A percentile compares a stretch with the other conserved stretches of the same genome.
phyloP scores from a whole-genome alignment of 1,140 invertebrate genomes.

The Euwallacea similis region DNA sequence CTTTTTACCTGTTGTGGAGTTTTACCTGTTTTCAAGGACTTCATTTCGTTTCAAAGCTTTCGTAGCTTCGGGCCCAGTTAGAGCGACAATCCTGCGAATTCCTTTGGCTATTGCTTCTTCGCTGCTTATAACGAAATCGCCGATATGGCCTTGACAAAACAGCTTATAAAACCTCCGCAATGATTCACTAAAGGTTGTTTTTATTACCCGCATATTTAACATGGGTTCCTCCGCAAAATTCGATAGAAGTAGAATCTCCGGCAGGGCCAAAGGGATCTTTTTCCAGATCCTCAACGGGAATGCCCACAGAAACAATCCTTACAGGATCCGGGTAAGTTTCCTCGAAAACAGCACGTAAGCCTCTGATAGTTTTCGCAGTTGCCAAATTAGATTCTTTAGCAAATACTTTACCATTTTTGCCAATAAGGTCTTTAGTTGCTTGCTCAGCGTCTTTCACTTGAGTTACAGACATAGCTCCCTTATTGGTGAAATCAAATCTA shows the following conservation, averaged over 20 bases:
- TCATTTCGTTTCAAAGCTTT: constrained; percentile 83
- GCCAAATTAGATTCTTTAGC: constrained; percentile 84
- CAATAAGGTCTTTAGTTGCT: constrained; percentile 76
- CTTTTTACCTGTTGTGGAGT: not conserved
- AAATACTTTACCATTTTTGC: constrained; percentile 81
- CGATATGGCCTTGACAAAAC: constrained; percentile 70
- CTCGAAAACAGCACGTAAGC: constrained; percentile 97
- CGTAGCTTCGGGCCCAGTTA: constrained; percentile 91
- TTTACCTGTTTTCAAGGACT: constrained; percentile 67
- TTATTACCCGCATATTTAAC: constrained; percentile 69
- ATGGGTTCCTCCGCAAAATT: constrained; percentile 99
- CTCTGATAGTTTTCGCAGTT: constrained; percentile 89
- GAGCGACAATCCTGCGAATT: constrained; percentile 93
- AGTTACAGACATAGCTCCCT: constrained; percentile 83
- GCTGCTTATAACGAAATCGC: constrained; percentile 91
- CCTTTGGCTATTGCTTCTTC: constrained; percentile 99
- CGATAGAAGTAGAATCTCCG: constrained; percentile 89
- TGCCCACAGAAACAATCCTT: constrained; percentile 88
- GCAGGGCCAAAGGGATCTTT: constrained; percentile 77
- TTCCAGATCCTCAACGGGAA: constrained; percentile 88
- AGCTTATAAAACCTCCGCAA: not conserved
- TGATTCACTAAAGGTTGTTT: too few relatives aligned
- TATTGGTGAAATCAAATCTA: constrained; percentile 94
- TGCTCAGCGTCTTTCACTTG: constrained; percentile 89
- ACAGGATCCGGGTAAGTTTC: constrained; percentile 99